Evolutionary conservation across 2,113 vertebrate species (phyloP).

Genomic region (Damaliscus lunatus): DNA sequence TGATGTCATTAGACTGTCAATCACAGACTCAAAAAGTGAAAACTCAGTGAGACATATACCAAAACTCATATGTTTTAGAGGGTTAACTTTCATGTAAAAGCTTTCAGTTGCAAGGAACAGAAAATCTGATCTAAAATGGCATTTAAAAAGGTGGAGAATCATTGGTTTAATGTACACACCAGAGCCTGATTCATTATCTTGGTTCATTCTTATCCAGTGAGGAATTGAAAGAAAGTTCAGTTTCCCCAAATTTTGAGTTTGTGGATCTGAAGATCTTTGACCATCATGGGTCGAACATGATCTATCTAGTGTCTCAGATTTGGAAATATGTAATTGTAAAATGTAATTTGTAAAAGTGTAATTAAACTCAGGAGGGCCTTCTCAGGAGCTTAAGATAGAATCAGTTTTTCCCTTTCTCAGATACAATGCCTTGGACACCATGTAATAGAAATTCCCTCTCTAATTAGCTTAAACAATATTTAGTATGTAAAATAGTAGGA

Average conservation of each 20-base stretch:
- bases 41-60: not conserved
- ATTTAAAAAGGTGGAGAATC: not conserved
- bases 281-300: not conserved
- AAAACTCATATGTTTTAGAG: not conserved
- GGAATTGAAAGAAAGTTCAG: not conserved
- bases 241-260: not conserved
- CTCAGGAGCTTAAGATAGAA: not conserved
- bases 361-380: not conserved
- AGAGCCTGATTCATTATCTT: not conserved
- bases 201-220: not conserved
- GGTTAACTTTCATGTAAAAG: not conserved
- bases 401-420: not conserved
- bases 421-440: not conserved
- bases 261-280: not conserved
- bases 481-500: not conserved
- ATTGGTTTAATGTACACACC: not conserved
- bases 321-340: not conserved
- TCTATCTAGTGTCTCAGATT: not conserved
- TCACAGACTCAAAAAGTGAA: not conserved
- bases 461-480: not conserved
- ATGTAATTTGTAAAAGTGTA: not conserved
- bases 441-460: not conserved
- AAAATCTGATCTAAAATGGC: not conserved
- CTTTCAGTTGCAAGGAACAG: not conserved
- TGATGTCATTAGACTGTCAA: not conserved